Conservation (phyloP, 2,888 invertebrate genomes). For the Hirtodrosophila alboralis region DNA sequence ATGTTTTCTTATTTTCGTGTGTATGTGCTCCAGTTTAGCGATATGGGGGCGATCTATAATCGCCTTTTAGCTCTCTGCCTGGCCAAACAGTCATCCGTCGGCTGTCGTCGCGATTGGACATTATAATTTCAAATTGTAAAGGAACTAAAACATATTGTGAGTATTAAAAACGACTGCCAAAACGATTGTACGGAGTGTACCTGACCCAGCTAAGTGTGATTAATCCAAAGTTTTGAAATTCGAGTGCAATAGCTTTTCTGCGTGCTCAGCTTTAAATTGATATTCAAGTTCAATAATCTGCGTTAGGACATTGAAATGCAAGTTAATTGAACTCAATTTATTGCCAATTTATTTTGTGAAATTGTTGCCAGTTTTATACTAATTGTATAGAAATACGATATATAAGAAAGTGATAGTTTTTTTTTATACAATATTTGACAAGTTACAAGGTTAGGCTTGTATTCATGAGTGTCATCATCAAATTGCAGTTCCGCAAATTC, state of each 20-base stretch:
- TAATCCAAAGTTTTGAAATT: conserved; percentile 12
- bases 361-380: conserved; percentile 8
- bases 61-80: conserved; percentile 30
- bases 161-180: conserved; percentile 15
- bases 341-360: conserved; percentile 36
- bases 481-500: conserved; percentile 50
- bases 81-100: conserved; percentile 50
- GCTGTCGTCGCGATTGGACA: conserved; percentile 55
- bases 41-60: conserved; percentile 47
- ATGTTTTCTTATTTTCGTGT: conserved; percentile 10
- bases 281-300: conserved; percentile 57
- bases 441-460: conserved; percentile 25
- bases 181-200: conserved; percentile 2
- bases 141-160: conserved; percentile 28
- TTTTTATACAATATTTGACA: conserved; percentile 7
- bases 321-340: conserved; percentile 68
- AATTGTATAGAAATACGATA: too few relatives aligned
- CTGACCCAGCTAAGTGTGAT: not conserved
- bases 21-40: conserved; percentile 38
- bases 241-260: conserved; percentile 24
- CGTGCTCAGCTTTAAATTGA: conserved; percentile 38
- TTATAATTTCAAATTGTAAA: conserved; percentile 5
- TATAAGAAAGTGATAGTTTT: conserved; percentile 6
- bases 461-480: conserved; percentile 15
- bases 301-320: conserved; percentile 8